These are phyloP conservation scores for Agrypnia vestita DNA, from an alignment of 1,140 invertebrate species.

Conservation along the genomic window DNA sequence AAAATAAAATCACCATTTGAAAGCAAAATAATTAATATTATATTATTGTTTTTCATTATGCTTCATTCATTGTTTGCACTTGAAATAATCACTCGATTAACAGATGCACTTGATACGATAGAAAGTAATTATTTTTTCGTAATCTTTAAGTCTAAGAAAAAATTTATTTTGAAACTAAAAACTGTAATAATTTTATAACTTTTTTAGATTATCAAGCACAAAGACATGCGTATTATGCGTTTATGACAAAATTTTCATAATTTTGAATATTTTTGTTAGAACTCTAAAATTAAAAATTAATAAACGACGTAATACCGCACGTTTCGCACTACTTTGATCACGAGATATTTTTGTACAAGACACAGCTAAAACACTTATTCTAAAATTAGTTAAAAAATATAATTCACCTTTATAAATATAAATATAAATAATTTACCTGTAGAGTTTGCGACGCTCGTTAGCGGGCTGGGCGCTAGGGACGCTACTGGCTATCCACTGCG, in stretches of 20 bases:
- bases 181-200: no score
- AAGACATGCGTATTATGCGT: no score
- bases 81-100: neutral
- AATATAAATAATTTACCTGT: constrained; percentile 31
- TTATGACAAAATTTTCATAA: no score
- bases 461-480: constrained; percentile 21
- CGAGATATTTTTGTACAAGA: neutral
- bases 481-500: constrained; percentile 20
- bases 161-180: no score
- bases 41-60: no score
- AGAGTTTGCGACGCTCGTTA: constrained; percentile 33
- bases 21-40: no score
- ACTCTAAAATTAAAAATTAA: no score
- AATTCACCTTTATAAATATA: constrained; percentile 20
- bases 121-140: no score
- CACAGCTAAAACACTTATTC: neutral
- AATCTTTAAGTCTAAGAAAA: no score
- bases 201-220: no score
- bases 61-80: neutral
- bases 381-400: constrained; percentile 28
- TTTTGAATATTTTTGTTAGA: no score
- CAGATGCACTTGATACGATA: neutral
- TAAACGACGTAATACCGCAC: neutral
- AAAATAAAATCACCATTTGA: no score
- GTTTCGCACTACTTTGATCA: neutral